Evolutionary conservation across 2,113 vertebrate species (phyloP).

Genomic region (Daboia siamensis): DNA sequence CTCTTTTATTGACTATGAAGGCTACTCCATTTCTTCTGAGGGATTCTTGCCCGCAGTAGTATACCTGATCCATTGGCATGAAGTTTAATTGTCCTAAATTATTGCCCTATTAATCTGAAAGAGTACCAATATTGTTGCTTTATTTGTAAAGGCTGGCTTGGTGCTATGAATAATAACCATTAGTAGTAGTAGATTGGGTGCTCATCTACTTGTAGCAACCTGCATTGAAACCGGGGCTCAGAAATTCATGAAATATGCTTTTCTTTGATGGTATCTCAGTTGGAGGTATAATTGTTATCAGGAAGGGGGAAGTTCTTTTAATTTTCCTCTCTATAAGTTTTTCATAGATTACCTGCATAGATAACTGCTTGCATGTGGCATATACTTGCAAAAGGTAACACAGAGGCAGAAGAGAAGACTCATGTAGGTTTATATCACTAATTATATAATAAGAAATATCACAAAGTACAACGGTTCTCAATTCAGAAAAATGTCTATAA

Average conservation of each 20-base stretch:
- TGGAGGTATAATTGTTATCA: not conserved
- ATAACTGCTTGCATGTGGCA: not conserved
- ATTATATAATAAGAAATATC: not conserved
- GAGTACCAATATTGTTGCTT: not conserved
- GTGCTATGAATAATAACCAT: constrained; percentile 6
- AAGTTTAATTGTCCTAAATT: constrained; percentile 2
- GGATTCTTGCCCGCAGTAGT: too few species aligned
- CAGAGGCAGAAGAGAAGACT: not conserved
- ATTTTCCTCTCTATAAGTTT: not conserved
- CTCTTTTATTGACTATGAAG: too few species aligned
- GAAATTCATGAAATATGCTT: constrained; percentile 7
- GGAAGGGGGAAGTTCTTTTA: not conserved
- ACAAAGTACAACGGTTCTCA: not conserved
- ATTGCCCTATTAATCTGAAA: constrained; percentile 3
- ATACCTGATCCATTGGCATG: not conserved
- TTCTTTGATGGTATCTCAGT: not conserved
- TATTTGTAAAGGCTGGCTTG: not conserved
- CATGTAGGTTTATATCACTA: not conserved
- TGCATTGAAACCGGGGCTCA: not conserved
- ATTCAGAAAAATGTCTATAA: not conserved
- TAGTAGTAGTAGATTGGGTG: constrained; percentile 1
- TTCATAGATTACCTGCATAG: not conserved
- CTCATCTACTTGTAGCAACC: not conserved
- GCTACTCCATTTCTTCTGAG: too few species aligned
- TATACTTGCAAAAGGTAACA: not conserved